Base-by-base conservation (phyloP, 2,797 vertebrate species). In the Rhinogobio ventralis region DNA sequence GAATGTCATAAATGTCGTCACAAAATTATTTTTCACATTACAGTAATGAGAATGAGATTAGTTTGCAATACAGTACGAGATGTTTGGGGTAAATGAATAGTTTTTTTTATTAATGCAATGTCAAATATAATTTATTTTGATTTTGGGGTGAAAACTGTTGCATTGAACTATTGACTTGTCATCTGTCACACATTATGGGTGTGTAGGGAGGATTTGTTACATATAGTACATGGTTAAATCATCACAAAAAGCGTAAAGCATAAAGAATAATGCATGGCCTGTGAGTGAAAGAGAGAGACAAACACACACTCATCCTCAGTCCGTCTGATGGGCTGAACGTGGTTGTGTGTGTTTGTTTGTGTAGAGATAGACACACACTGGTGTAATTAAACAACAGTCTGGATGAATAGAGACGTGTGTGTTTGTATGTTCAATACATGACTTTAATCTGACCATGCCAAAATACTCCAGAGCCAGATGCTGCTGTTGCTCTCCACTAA, bases 371-470 rank as follows among this genome's bases (percentile, higher is more conserved):
- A 53, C 17, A 17, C 69, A 45, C 19, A 72, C 8, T 20, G 46
- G 51, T 76, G 13, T 42, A 57, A 39, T 76, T 57, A 57, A 76
- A 76, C 74, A 73, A 57, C 30, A 75, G 51, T 57, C 73, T 75
- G 73, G 51, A 39, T 4, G 7, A 30, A 33, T 57, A 30, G 7
- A 57, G 51, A 39, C 2, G 1, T 2, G 19, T 66, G 25, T 33
- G 25, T 20, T 19, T 51, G 45, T 11, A 30, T 51, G 46, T 51
- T 23, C 33, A 57, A 57, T 14, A 55, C 33, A 33, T 10, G 10
- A 55, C 6, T 28, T 71, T 45, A 71, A n/a, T 69, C 36, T 45
- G 68, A 55, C 20, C 23, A 8, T 8, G 8, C 1, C 20, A 57
- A 57, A 20, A 57, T 57, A 20, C 53, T 46, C 39, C 15, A 51